A percentile compares a stretch with the other conserved stretches of the same genome.
Conservation (phyloP, 37 sponge, comb jelly and placozoan species). For the Corticium candelabrum region DNA sequence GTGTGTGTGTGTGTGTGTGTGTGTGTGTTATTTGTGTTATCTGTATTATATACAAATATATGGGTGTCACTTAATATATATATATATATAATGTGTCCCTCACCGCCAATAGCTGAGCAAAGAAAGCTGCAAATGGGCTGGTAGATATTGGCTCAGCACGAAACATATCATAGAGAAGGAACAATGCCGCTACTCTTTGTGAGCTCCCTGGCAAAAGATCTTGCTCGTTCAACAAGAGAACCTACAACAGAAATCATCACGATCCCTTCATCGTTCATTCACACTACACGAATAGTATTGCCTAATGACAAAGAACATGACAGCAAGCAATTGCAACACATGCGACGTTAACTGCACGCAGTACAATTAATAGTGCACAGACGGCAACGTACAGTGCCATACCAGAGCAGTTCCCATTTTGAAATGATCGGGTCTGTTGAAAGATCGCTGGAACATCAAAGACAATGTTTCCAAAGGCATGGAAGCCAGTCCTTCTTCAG, state of each 20-base stretch:
- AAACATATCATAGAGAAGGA: slow-evolving; percentile 75
- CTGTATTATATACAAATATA: no score
- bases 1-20: no score
- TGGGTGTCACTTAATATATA: neutral
- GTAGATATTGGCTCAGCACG: slow-evolving; percentile 50
- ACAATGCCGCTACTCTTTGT: slow-evolving; percentile 80
- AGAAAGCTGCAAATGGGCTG: slow-evolving; percentile 80
- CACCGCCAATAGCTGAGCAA: slow-evolving; percentile 57
- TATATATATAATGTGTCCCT: neutral
- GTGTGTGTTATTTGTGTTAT: no score
- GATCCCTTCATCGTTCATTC: neutral
- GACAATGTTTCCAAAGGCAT: slow-evolving; percentile 67
- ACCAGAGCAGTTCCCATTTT: slow-evolving; percentile 78
- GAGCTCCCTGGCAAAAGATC: slow-evolving; percentile 69
- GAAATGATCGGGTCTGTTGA: slow-evolving; percentile 70
- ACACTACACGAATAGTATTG: no score
- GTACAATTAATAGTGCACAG: no score
- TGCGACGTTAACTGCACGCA: no score
- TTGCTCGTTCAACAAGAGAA: slow-evolving; percentile 62
- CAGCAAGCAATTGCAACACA: no score
- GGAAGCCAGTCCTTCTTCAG: slow-evolving; percentile 36
- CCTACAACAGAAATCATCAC: slow-evolving; percentile 10
- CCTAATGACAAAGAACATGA: no score
- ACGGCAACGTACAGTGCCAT: no score
- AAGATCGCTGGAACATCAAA: slow-evolving; percentile 48